Evolutionary conservation across 1,140 invertebrate genomes (phyloP).

Genomic region (Phthorimaea operculella): DNA sequence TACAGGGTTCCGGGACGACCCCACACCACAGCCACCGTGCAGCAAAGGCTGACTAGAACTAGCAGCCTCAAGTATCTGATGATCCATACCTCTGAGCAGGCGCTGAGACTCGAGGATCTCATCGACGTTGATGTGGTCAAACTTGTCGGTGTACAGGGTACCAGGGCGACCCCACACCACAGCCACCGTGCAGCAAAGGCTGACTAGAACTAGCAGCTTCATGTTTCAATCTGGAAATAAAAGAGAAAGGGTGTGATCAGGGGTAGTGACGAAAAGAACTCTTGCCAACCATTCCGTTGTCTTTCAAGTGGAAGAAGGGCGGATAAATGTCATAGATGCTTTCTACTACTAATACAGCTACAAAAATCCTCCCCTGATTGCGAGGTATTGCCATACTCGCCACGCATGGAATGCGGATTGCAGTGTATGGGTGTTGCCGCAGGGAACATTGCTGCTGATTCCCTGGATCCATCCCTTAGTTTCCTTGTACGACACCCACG

Average conservation of each 20-base stretch:
- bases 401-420: no score
- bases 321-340: no score
- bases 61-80: slow-evolving; percentile 24
- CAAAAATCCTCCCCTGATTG: no score
- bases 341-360: no score
- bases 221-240: slow-evolving; percentile 39
- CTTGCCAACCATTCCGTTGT: no score
- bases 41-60: slow-evolving; percentile 32
- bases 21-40: slow-evolving; percentile 40
- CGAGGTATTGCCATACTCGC: no score
- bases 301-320: no score
- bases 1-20: slow-evolving; percentile 68
- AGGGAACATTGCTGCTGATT: no score
- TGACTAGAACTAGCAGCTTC: slow-evolving; percentile 39
- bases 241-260: neutral
- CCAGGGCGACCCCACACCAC: slow-evolving; percentile 50
- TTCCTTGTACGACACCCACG: no score
- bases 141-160: slow-evolving; percentile 77
- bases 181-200: slow-evolving; percentile 39
- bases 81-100: slow-evolving; percentile 61
- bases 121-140: slow-evolving; percentile 79
- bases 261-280: neutral
- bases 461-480: no score
- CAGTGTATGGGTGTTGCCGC: no score
- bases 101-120: slow-evolving; percentile 77